A percentile compares a stretch with the other conserved stretches of the same genome.
phyloP scores from a whole-genome alignment of 2,797 vertebrate genomes.

The Aplochiton taeniatus region DNA sequence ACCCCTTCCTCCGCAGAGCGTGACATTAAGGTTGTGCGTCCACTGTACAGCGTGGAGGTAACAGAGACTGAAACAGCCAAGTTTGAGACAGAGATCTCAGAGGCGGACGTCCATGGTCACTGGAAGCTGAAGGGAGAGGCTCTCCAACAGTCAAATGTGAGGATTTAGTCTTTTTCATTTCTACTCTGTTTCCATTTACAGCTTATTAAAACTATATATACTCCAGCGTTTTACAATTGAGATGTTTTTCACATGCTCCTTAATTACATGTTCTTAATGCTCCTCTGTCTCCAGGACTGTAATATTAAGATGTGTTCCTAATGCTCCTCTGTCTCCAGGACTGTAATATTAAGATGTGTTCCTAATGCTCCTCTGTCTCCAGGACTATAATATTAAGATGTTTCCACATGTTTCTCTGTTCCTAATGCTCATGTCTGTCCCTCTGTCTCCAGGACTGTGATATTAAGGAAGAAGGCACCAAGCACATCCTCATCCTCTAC shows the following conservation, averaged over 20 bases:
- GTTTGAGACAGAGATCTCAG: constrained; percentile 95
- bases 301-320: no score
- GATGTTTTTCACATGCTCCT: not conserved
- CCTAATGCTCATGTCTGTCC: constrained; percentile 1
- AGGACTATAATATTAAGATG: not conserved
- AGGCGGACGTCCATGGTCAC: constrained; percentile 86
- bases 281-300: constrained; percentile 79
- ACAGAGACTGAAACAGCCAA: constrained; percentile 89
- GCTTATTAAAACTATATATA: no score
- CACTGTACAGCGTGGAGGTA: constrained; percentile 93
- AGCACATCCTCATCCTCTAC: constrained; percentile 88
- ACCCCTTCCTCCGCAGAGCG: constrained; percentile 79
- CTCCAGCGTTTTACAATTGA: not conserved
- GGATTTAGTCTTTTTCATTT: constrained; percentile 13
- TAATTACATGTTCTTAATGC: not conserved
- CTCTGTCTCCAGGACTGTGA: constrained; percentile 85
- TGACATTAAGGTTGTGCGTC: constrained; percentile 90
- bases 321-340: constrained; percentile 75
- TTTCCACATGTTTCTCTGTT: not conserved
- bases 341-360: constrained; percentile 88
- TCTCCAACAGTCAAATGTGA: constrained; percentile 78
- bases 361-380: not conserved
- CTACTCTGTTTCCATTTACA: no score
- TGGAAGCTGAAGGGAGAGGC: constrained; percentile 95
- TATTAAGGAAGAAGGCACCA: constrained; percentile 94